Conservation (phyloP, 2,888 invertebrate genomes). For the Rhabditoides inermis region DNA sequence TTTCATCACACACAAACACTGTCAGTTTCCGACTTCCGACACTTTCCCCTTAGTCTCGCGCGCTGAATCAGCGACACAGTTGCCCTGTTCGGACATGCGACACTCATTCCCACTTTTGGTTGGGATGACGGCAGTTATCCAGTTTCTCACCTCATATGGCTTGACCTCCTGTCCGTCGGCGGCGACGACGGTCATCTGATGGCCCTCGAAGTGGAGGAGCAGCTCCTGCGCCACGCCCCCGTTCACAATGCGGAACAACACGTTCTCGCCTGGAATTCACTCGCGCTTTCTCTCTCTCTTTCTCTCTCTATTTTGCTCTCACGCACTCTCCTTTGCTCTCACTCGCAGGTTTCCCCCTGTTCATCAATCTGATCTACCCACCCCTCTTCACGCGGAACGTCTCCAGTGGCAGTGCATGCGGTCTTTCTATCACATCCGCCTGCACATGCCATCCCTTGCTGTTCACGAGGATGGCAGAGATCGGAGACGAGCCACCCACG, state of each 20-base stretch:
- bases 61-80: too few species aligned
- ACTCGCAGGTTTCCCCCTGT: too few species aligned
- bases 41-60: too few species aligned
- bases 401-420: constrained; percentile 33
- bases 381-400: constrained; percentile 27
- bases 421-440: constrained; percentile 23
- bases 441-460: constrained; percentile 46
- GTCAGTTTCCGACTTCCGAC: too few species aligned
- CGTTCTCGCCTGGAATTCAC: constrained; percentile 22
- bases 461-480: constrained; percentile 42
- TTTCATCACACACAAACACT: background rate
- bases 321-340: too few species aligned
- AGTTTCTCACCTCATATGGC: too few species aligned
- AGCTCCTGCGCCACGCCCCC: constrained; percentile 44
- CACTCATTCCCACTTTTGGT: constrained; percentile 1
- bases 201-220: constrained; percentile 40
- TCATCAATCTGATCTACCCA: too few species aligned
- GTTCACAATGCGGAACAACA: constrained; percentile 40
- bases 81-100: too few species aligned
- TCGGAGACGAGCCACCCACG: constrained; percentile 42
- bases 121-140: too few species aligned
- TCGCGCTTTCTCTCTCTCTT: background rate
- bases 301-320: too few species aligned
- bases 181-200: constrained; percentile 36
- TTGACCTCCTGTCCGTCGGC: constrained; percentile 46